Base-by-base conservation (phyloP, 37 sponge, comb jelly and placozoan species). In the Lycopodina hypogea region DNA sequence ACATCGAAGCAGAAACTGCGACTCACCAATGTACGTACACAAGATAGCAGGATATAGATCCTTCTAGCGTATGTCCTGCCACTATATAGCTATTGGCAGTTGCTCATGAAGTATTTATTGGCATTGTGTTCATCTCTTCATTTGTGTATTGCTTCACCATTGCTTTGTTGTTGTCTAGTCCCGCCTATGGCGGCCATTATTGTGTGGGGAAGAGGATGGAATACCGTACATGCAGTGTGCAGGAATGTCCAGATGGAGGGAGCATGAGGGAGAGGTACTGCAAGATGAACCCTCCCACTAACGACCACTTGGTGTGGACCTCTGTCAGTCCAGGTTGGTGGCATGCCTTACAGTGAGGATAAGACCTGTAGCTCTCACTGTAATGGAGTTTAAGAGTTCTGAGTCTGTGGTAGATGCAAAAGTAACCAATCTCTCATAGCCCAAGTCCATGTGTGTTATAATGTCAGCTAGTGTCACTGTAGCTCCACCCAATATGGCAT, bases 21-120 rank as follows among this genome's bases (percentile, higher is more conserved):
- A 83, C 73, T 78, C 79, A 61, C 89, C 89, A 18, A 23, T 75
- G 90, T 90, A 79, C 69, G 84, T 81, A 12, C 14, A 30, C 6
- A 18, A 24, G 3, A 58, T 58, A 26, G 6, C 2, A 58, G 6
- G 26, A 58, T 4, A 58, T 58, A 18, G 17, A 58, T 52, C 34
- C 39, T 30, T 56, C 7, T 11, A 8, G 48, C 9, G 9, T 12
- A 45, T 45, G 8, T 9, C 4, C 48, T 45, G 4, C 48, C 48
- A 9, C 48, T 9, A 45, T 9, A 45, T 45, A 12, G 48, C 48
- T 45, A 45, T 45, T 45, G 48, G 4, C 9, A 45, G 9, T 45
- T 9, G 48, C 48, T 45, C 9, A 9, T 45, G 48, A 12, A 12
- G 8, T 45, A 12, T 4, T 45, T 45, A 9, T 45, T 45, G 48